Base-by-base conservation (phyloP, 23 tunicate genomes). In the Aplidium turbinatum region DNA sequence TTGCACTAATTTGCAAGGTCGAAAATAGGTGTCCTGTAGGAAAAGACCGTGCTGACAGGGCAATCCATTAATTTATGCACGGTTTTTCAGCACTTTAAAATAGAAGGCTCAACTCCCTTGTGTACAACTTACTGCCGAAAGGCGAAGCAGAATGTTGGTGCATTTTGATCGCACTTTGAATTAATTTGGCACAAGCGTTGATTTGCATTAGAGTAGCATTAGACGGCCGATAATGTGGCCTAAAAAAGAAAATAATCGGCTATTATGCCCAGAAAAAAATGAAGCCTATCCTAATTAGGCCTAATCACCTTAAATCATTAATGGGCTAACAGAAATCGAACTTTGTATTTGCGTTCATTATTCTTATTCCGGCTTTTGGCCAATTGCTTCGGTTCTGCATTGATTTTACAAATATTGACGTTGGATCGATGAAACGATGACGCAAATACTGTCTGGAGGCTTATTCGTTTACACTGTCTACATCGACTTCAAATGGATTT, bases 111-210 rank as follows among this genome's bases (percentile, higher is more conserved):
- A n/a, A 38, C 22, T 65, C 72, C 72, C 72, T 11, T 3, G 72
- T 11, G 72, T 35, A 5, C 50, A 35, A 65, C 72, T 65, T 65
- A 35, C 38, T 35, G 7, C 9, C 23, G 19, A 13, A 26, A 21
- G 61, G 21, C 61, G 21, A 26, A 54, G 38, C 29, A 38, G 50
- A 2, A 48, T 65, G 22, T 38, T 65, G 24, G 7, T 13, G 72
- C 38, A 48, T 65, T 65, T 38, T 35, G 22, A 65, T 35, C 72
- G 72, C 38, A 50, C 36, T 65, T 36, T 36, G 38, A 65, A 65
- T 65, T 65, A 65, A 65, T 65, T 65, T 65, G 72, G 50, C 50
- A 11, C 24, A 65, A 50, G 72, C 38, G 72, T 28, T 26, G 23
- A 35, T 65, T 18, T 13, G 22, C 72, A 65, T 65, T 65, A 65